Evolutionary conservation across 2,888 invertebrate species (phyloP).

Genomic region (Cheiracanthium punctorium): DNA sequence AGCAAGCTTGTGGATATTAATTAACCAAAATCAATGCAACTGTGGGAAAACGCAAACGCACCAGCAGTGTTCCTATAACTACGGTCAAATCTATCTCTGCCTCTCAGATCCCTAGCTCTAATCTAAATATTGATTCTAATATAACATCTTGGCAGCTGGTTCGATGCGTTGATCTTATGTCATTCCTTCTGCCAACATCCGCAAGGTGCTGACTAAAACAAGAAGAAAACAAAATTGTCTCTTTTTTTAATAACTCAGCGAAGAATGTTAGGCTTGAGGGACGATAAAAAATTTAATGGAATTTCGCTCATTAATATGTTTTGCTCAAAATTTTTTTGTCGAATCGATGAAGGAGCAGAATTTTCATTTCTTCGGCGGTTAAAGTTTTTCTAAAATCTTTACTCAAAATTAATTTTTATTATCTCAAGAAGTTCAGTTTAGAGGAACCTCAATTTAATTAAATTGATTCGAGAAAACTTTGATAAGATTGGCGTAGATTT

Average conservation of each 20-base stretch:
- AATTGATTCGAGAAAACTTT: no score
- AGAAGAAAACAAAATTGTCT: not conserved
- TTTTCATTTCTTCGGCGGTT: not conserved
- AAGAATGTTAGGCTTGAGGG: not conserved
- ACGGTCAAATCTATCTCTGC: slow-evolving; percentile 62
- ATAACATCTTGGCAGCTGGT: slow-evolving; percentile 61
- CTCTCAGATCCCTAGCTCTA: slow-evolving; percentile 43
- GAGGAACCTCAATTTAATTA: no score
- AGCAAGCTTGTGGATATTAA: slow-evolving; percentile 67
- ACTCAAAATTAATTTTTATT: no score
- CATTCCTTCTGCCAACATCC: slow-evolving; percentile 14
- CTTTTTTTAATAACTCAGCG: not conserved
- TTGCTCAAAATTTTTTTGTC: not conserved
- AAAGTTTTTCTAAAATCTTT: no score
- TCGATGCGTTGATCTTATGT: slow-evolving; percentile 39
- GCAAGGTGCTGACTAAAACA: not conserved
- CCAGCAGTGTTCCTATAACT: slow-evolving; percentile 48
- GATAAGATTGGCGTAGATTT: no score
- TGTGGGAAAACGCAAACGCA: slow-evolving; percentile 65
- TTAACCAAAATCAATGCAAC: slow-evolving; percentile 69
- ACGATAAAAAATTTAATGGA: slow-evolving; percentile 15
- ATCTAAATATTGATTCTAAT: slow-evolving; percentile 69
- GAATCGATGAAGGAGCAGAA: not conserved
- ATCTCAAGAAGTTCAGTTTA: no score
- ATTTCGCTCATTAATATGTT: slow-evolving; percentile 3